These are phyloP conservation scores for Urocitellus parryii DNA, from an alignment of 2,113 vertebrate genomes.

Conservation along the genomic window DNA sequence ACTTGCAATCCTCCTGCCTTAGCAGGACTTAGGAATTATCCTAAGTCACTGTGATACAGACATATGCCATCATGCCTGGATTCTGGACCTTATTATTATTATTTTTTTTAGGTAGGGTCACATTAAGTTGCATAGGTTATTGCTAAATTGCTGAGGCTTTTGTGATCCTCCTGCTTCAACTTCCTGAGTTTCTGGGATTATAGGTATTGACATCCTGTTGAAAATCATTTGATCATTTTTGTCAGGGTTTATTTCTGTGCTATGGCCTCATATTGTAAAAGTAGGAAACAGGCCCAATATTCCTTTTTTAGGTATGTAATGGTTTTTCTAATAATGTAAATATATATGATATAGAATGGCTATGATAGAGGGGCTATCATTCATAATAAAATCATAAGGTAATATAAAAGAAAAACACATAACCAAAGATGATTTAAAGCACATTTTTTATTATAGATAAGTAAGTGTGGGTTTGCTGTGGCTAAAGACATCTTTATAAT, in stretches of 20 bases:
- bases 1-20: neutral
- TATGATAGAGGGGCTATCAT: neutral
- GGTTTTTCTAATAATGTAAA: slow-evolving; percentile 14
- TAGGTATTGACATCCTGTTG: neutral
- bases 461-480: slow-evolving; percentile 72
- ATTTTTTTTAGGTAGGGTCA: too few relatives aligned
- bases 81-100: neutral
- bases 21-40: neutral
- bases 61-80: neutral
- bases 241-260: slow-evolving; percentile 18
- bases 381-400: neutral
- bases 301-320: neutral
- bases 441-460: slow-evolving; percentile 85
- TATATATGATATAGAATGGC: neutral
- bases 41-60: neutral
- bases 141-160: neutral
- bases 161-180: neutral
- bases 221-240: slow-evolving; percentile 14
- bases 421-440: slow-evolving; percentile 69
- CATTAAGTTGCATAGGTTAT: too few relatives aligned
- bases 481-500: slow-evolving; percentile 74
- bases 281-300: neutral
- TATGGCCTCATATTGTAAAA: neutral
- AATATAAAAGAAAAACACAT: slow-evolving; percentile 51
- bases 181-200: neutral